A percentile compares a stretch with the other conserved stretches of the same genome.
Evolutionary conservation across 2,113 vertebrate genomes (phyloP).

Genomic region (Microcebus ravelobensis): DNA sequence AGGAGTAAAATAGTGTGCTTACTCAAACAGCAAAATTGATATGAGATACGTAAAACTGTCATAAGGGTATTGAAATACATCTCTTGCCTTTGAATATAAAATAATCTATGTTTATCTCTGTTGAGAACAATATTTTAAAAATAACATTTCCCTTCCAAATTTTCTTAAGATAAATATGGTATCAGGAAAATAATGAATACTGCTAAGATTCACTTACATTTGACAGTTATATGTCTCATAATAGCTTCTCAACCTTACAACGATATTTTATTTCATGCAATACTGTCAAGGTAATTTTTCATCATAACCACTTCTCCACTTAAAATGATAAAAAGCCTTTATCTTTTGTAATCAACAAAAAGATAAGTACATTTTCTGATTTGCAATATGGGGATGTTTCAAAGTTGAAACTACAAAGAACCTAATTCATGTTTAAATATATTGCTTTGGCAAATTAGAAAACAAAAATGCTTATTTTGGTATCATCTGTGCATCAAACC

Average conservation of each 20-base stretch:
- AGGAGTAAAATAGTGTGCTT: background rate
- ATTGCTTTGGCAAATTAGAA: conserved; percentile 12
- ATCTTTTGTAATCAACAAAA: conserved; percentile 45
- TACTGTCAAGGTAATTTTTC: conserved; percentile 35
- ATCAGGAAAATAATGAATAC: background rate
- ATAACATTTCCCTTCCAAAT: conserved; percentile 25
- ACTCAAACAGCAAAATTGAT: conserved; percentile 43
- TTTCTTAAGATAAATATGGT: conserved; percentile 38
- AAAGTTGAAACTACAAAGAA: background rate
- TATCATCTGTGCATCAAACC: background rate
- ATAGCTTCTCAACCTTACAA: conserved; percentile 13
- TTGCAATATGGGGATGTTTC: background rate
- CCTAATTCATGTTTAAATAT: conserved; percentile 14
- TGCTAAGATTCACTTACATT: conserved; percentile 30
- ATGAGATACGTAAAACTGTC: conserved; percentile 40
- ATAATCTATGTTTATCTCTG: conserved; percentile 18
- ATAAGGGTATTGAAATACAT: background rate
- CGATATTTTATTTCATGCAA: conserved; percentile 10
- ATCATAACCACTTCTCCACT: conserved; percentile 49
- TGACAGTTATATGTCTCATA: conserved; percentile 2
- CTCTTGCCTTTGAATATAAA: conserved; percentile 34
- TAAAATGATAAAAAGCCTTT: conserved; percentile 55
- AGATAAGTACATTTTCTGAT: conserved; percentile 43
- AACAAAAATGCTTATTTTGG: background rate
- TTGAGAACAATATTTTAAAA: conserved; percentile 51